These are phyloP conservation scores for Meandrusa payeni DNA, from an alignment of 2,888 invertebrate species.

Conservation along the genomic window DNA sequence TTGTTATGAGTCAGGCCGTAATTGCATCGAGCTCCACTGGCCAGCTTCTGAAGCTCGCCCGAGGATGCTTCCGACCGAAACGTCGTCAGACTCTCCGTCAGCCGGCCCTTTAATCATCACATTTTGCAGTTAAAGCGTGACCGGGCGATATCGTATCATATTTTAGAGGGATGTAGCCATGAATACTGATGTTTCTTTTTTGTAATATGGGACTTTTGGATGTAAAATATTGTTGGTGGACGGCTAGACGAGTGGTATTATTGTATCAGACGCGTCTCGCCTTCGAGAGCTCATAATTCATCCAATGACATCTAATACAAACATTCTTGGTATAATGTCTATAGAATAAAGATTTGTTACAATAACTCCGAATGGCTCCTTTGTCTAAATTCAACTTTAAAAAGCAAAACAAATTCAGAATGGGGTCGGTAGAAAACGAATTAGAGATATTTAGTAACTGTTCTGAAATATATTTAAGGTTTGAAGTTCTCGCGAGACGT, in stretches of 20 bases:
- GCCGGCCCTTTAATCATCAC: conserved; percentile 25
- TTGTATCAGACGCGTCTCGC: conserved; percentile 28
- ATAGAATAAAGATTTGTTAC: conserved; percentile 17
- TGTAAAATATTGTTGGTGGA: conserved; percentile 45
- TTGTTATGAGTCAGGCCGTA: conserved; percentile 68
- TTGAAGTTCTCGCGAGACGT: no score
- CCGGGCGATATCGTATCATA: conserved; percentile 34
- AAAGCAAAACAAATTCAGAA: background rate
- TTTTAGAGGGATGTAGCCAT: conserved; percentile 41
- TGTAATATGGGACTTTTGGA: conserved; percentile 38
- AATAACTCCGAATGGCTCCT: background rate
- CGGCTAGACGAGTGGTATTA: conserved; percentile 33
- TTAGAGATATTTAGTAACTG: no score
- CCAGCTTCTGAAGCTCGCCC: conserved; percentile 44
- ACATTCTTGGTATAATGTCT: conserved; percentile 13
- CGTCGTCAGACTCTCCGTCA: conserved; percentile 30
- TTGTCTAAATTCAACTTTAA: background rate
- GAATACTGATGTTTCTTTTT: conserved; percentile 55
- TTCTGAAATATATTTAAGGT: no score
- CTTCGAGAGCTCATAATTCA: conserved; percentile 24
- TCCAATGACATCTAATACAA: conserved; percentile 15
- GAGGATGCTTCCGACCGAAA: conserved; percentile 32
- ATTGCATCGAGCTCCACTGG: conserved; percentile 62
- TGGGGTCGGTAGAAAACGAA: no score
- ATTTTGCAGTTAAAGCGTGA: conserved; percentile 34